Evolutionary conservation across 2,888 invertebrate species (phyloP).

Genomic region (Herminia tarsipennalis): DNA sequence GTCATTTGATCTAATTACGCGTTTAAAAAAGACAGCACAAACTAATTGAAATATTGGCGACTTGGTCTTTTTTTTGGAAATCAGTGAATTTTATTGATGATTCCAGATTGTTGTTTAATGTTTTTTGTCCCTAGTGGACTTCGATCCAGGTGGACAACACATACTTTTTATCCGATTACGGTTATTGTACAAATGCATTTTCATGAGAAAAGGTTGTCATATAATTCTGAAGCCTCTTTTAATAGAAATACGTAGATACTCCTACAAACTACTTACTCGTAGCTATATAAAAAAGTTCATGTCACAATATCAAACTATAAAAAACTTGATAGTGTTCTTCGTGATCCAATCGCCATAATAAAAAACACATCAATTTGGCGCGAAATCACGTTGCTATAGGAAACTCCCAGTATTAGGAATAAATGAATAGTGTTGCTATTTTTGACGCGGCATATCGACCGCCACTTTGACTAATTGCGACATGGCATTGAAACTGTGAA

Average conservation of each 20-base stretch:
- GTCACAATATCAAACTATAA: not conserved
- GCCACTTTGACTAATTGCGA: conserved; percentile 36
- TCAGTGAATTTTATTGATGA: no score
- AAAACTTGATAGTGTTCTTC: conserved; percentile 29
- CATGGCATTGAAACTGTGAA: conserved; percentile 38
- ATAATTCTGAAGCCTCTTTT: no score
- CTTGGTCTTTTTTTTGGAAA: no score
- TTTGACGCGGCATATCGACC: conserved; percentile 30
- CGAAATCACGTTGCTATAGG: conserved; percentile 13
- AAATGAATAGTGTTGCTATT: conserved; percentile 39
- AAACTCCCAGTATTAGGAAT: conserved; percentile 21
- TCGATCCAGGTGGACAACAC: no score
- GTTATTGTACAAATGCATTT: no score
- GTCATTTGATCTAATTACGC: conserved; percentile 24
- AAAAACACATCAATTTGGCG: conserved; percentile 10
- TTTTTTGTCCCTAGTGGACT: no score
- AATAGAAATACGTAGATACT: no score
- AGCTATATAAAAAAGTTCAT: not conserved
- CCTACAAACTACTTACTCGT: no score
- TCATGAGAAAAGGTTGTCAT: no score
- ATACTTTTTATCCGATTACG: no score
- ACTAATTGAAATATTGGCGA: not conserved
- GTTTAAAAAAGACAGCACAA: conserved; percentile 3
- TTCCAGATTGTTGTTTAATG: no score
- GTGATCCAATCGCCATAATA: conserved; percentile 26